Base-by-base conservation (phyloP, 1,140 invertebrate genomes). In the Trypoxylus dichotomus region DNA sequence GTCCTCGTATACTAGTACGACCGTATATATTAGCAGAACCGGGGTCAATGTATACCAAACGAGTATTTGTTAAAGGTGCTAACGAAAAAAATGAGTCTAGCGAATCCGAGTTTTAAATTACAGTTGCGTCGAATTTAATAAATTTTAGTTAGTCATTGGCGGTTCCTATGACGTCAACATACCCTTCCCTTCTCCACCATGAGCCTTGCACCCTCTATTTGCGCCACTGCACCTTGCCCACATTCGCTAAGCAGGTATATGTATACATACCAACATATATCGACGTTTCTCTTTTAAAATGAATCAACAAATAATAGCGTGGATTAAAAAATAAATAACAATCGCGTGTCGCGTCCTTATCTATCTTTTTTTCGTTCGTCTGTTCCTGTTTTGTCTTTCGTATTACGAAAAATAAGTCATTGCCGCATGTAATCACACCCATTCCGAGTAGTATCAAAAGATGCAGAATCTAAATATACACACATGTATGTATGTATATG, bases 121-220 rank as follows among this genome's bases (percentile, higher is more conserved):
- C 43, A 63, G 60, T 63, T 63, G 60, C 60, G 25, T 24, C 25
- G 60, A 63, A 63, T 63, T 63, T 63, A 63, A 63, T 63, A 63
- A 63, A 63, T 63, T 63, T 63, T 19, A 63, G 60, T 63, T 63
- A 63, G 60, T 63, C 60, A 63, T 27, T 63, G 60, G 60, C 60
- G 60, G 60, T 13, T 11, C 60, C 60, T 63, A 5, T 63, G 60
- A 63, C 60, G 60, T 63, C 60, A 63, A 63, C 60, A 6, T 63
- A 6, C 24, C 10, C 21, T 19, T 11, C 60, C 10, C 60, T 27
- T 24, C 19, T 5, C 60, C 60, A 19, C 60, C 19, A 13, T 19
- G 21, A 19, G 60, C 21, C 19, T 63, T 63, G 60, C 60, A 63
- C 60, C 60, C 60, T 63, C n/a, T 63, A 24, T 63, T 63, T 63